Base-by-base conservation (phyloP, 1,140 invertebrate species). In the Arctopsyche grandis region DNA sequence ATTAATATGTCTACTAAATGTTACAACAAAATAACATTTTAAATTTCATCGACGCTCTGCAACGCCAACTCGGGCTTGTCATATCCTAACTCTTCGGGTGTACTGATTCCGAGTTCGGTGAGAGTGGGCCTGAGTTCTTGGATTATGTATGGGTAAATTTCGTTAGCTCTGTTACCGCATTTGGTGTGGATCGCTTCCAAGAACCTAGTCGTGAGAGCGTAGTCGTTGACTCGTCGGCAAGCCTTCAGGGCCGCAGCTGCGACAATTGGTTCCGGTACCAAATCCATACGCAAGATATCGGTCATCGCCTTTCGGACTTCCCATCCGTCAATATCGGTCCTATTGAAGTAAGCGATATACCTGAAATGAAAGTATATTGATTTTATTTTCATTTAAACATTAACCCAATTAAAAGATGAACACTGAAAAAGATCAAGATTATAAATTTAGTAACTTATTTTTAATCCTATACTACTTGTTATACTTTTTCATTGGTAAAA, bases 21-120 rank as follows among this genome's bases (percentile, higher is more conserved):
- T 38, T 38, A 38, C 1, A 38, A 38, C 29, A 38, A 29, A 21
- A 60, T 60, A 66, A 3, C 9, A 46, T n/a, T 3, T 78, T 82
- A 82, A 66, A 82, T 69, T n/a, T 96, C 92, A 85, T 92, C 94
- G 66, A 95, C 92, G 85, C 90, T 91, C 83, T 92, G 85, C 77
- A 97, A 89, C 77, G 93, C 94, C 85, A 99, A 90, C 89, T 99
- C 98, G 70, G 98, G 98, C 88, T 99, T 96, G 87, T 99, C 97
- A 85, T 97, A 99, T 69, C 98, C 98, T 83, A 99, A 89, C 85
- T 99, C 96, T 88, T 99, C 98, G 12, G 95, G 95, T 19, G 98
- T 99, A 26, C 92, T 93, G 83, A 99, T 94, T 21, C 98, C 98
- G 44, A 99, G 89, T 89, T 99, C 97, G 66, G 94, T 91, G 12